Evolutionary conservation across 2,888 invertebrate genomes (phyloP).

Genomic region (Acanthacorydalis orientalis): DNA sequence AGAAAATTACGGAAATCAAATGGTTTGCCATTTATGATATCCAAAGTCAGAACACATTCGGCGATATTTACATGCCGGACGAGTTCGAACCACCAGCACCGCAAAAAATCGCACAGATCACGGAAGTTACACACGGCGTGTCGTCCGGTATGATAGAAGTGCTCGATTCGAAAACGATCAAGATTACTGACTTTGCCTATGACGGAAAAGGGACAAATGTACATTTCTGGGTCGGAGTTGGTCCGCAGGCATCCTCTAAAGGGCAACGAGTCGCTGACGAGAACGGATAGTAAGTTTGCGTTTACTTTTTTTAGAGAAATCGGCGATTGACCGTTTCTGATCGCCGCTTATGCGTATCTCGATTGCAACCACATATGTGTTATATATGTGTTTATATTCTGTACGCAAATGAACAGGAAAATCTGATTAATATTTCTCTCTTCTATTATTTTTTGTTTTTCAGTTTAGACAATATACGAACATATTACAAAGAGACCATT

Average conservation of each 20-base stretch:
- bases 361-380: too few relatives aligned
- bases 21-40: constrained; percentile 86
- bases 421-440: too few relatives aligned
- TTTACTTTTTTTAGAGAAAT: not conserved
- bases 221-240: constrained; percentile 79
- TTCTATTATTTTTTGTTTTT: constrained; percentile 9
- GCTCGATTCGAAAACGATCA: constrained; percentile 64
- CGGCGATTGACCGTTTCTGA: not conserved
- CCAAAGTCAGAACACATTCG: constrained; percentile 71
- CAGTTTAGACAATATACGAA: constrained; percentile 63
- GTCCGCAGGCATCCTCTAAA: constrained; percentile 69
- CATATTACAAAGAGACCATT: constrained; percentile 57
- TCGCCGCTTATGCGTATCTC: not conserved
- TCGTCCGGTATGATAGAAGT: constrained; percentile 56
- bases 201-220: constrained; percentile 61
- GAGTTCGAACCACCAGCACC: constrained; percentile 74
- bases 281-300: constrained; percentile 68
- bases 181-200: constrained; percentile 58
- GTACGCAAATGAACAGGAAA: too few relatives aligned
- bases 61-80: constrained; percentile 78
- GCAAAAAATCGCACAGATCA: constrained; percentile 40
- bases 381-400: too few relatives aligned
- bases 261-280: constrained; percentile 78
- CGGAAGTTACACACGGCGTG: constrained; percentile 45
- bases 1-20: constrained; percentile 71